Percentiles rank a stretch among this genome's conserved stretches.
Conservation (phyloP, 2,888 invertebrate species). For the Euzetes globulus region DNA sequence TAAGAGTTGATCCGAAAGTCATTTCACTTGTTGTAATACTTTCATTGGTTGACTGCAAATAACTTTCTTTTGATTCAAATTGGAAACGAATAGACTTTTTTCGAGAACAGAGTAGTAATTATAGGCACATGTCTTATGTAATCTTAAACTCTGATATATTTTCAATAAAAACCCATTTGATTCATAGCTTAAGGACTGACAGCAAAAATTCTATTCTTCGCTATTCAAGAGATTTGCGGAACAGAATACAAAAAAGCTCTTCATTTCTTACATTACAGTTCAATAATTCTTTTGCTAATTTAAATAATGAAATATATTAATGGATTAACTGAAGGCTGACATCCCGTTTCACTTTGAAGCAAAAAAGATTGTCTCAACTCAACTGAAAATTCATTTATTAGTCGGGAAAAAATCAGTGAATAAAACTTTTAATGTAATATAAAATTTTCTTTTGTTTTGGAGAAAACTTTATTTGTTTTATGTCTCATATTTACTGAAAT, state of each 20-base stretch:
- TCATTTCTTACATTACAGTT: background rate
- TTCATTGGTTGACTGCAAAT: background rate
- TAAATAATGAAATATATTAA: constrained; percentile 16
- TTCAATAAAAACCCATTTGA: background rate
- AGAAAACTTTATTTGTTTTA: too few species aligned
- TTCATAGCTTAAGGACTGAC: background rate
- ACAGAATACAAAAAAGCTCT: background rate
- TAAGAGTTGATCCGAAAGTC: background rate
- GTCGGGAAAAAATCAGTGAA: too few species aligned
- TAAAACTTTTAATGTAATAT: too few species aligned
- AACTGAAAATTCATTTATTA: background rate
- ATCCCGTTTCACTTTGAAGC: background rate
- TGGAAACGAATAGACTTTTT: too few species aligned
- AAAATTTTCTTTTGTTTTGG: too few species aligned
- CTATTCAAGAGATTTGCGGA: too few species aligned
- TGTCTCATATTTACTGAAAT: too few species aligned
- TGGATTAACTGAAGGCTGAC: background rate
- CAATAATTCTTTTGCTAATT: background rate
- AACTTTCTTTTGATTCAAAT: background rate
- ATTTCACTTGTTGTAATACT: background rate
- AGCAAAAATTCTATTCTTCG: background rate
- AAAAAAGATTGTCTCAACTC: background rate
- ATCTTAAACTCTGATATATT: background rate
- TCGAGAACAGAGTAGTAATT: background rate
- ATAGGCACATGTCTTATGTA: background rate